These are phyloP conservation scores for Trichomalopsis sarcophagae DNA, from an alignment of 1,140 invertebrate genomes.

Conservation along the genomic window DNA sequence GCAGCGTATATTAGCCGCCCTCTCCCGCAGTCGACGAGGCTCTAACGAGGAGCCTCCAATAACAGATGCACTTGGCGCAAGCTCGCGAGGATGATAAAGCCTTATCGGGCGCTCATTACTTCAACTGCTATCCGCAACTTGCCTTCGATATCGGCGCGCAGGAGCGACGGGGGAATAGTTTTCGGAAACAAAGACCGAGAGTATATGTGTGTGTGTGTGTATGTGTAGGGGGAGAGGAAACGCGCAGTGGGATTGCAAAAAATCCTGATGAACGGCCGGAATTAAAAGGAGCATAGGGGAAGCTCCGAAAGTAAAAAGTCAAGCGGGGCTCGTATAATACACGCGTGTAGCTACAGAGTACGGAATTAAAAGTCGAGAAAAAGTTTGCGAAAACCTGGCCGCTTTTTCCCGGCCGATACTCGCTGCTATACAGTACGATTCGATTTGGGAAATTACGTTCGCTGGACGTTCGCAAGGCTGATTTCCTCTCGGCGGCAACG, in stretches of 20 bases:
- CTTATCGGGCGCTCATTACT: neutral
- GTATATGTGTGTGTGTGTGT: too few relatives aligned
- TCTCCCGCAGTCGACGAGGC: neutral
- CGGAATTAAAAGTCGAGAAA: neutral
- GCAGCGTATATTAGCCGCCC: neutral
- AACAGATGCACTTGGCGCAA: neutral
- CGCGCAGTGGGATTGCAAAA: constrained; percentile 27
- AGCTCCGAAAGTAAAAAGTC: neutral
- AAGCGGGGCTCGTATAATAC: neutral
- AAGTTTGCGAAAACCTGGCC: neutral
- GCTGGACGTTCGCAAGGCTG: neutral
- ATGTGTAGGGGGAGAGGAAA: neutral
- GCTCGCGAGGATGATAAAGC: neutral
- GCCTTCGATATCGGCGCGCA: neutral
- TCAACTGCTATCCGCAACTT: neutral
- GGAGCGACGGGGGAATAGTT: neutral
- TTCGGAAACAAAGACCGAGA: neutral
- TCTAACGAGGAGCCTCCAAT: neutral
- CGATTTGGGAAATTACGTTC: neutral
- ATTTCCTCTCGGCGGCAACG: neutral
- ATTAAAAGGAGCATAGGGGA: neutral
- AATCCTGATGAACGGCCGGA: neutral
- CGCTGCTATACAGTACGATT: too few relatives aligned
- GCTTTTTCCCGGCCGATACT: neutral
- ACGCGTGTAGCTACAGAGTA: neutral